Percentiles rank a stretch among this genome's conserved stretches.
phyloP scores from a whole-genome alignment of 2,113 vertebrate species.

The Ochotona curzoniae region DNA sequence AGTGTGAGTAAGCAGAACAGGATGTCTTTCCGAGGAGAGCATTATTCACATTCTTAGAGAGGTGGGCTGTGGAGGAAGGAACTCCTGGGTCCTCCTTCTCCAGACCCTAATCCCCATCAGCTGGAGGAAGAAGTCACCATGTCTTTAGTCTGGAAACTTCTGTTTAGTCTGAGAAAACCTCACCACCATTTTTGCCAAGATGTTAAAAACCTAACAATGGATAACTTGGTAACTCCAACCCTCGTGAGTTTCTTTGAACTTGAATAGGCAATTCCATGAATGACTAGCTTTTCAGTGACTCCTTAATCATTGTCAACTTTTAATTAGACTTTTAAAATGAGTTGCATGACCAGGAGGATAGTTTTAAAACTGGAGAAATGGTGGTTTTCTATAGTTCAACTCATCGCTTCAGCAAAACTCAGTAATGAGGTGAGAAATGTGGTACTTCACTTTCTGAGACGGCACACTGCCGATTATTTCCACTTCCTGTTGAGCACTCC shows the following conservation, averaged over 20 bases:
- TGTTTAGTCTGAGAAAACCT: constrained; percentile 24
- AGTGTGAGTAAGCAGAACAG: constrained; percentile 34
- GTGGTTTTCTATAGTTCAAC: neutral
- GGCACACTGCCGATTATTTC: neutral
- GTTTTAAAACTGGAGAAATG: neutral
- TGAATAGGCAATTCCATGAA: neutral
- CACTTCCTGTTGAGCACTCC: neutral
- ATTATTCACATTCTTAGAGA: neutral
- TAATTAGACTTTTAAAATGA: neutral
- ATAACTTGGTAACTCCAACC: neutral
- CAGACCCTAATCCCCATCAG: neutral
- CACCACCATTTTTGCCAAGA: neutral
- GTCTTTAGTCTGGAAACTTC: neutral
- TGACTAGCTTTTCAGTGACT: neutral
- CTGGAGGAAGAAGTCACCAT: constrained; percentile 13
- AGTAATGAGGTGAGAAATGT: neutral
- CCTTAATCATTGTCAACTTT: neutral
- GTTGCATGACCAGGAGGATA: neutral
- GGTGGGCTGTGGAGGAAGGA: neutral
- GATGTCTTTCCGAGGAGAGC: neutral
- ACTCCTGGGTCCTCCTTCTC: neutral
- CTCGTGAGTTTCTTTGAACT: constrained; percentile 28
- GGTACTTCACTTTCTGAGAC: neutral
- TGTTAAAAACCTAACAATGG: neutral
- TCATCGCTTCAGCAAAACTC: constrained; percentile 1